Evolutionary conservation across 1,140 invertebrate genomes (phyloP), one percentile per base, ranked within the genome.

Genomic region (Drosophila burlai): DNA sequence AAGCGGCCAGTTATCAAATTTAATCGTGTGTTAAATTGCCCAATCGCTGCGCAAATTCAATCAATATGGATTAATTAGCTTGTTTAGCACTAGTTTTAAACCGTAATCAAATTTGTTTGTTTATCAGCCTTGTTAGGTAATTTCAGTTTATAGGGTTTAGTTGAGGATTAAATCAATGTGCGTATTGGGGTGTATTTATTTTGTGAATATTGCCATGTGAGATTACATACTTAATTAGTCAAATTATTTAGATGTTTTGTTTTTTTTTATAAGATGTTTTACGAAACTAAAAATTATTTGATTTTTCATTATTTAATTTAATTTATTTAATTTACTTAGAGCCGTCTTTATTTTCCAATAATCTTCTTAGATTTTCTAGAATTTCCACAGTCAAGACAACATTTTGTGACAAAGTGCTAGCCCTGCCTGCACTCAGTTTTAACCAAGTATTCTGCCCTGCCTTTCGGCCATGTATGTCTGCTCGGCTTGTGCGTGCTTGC

Each of bases 401-500:
- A 55, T 36, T 59, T 40, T 42, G 47, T 18, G 36, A n/a, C 26
- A 16, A n/a, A 54, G 55, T 59, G 24, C 40, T 29, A 2, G 13
- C 34, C 34, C 21, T 13, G 26, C 11, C 9, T 47, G 10, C 36
- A n/a, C 5, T n/a, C 24, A 16, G 76, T 58, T 66, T 47, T 26
- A 45, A 10, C 21, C 34, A 64, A 61, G 47, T 38, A 45, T 43
- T 68, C 13, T 45, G 42, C 40, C 29, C 52, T 46, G 73, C 34
- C 42, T 55, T 29, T 62, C 18, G 49, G 64, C 47, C 55, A 38
- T 84, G 58, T 62, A 64, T 77, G 65, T 55, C 66, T 65, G 71
- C 60, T 76, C 43, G 65, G 80, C 73, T 55, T 67, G 65, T 60
- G 68, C 59, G 75, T 76, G 80, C 75, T 52, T 62, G 67, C 65